Base-by-base conservation (phyloP, 2,113 vertebrate species). In the Stigmatopora nigra region DNA sequence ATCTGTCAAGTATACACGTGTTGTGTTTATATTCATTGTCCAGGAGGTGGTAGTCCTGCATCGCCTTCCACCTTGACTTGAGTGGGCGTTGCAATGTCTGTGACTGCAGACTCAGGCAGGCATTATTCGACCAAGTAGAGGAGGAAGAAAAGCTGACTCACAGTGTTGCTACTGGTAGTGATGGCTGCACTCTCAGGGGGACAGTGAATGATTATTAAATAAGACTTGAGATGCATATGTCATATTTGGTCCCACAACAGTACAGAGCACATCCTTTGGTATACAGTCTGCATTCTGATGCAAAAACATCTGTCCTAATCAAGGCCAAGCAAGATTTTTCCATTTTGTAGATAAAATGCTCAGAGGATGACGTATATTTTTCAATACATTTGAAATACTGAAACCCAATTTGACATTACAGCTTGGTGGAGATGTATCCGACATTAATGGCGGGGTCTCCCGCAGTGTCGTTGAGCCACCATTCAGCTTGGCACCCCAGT, bases 21-120 rank as follows among this genome's bases (percentile, higher is more conserved):
- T 4, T 38, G 46, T 20, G 14, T 51, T 17, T 41, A n/a, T 3
- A 62, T 0, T 0, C 4, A 3, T 45, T 0, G 0, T 1, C 88
- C 88, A 85, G 75, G 78, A 84, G 88, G 56, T 75, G 86, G 78
- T 76, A 77, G 73, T 9, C 76, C 53, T 4, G 53, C 49, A 25
- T 64, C n/a, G 41, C 55, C 12, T 11, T 12, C 59, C 13, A 7
- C 7, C 11, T 56, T 0, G 2, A 66, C 66, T 73, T 83, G 72
- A 51, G 68, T 72, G 79, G 70, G 68, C 67, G n/a, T 76, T 8
- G 56, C 19, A 36, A 19, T 61, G 82, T 75, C 76, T 75, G 38
- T 41, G 74, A 70, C 76, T 78, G 81, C 76, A 83, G 79, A n/a
- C 71, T 76, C 75, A 64, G 64, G 79, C 75, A 64, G 64, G 79